Conservation (phyloP, 2,113 vertebrate species). For the Ailuropoda melanoleuca region DNA sequence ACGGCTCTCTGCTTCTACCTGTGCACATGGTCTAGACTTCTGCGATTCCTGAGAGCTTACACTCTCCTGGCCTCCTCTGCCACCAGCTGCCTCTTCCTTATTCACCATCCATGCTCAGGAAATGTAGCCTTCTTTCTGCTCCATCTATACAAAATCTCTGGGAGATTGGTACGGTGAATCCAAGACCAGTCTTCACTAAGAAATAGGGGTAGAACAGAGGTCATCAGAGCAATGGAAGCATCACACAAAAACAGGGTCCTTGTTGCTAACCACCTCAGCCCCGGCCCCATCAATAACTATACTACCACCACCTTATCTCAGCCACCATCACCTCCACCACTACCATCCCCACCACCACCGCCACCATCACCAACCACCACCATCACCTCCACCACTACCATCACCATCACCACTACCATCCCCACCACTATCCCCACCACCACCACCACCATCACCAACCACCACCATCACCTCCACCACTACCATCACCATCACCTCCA, state of each 20-base stretch:
- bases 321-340: rapidly evolving
- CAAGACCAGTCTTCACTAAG: neutral
- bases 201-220: neutral
- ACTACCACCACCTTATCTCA: neutral
- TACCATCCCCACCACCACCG: rapidly evolving
- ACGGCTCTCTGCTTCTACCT: too few relatives aligned
- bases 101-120: neutral
- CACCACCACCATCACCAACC: rapidly evolving
- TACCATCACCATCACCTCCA: rapidly evolving
- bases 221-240: neutral
- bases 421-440: rapidly evolving
- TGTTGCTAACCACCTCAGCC: rapidly evolving
- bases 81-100: neutral
- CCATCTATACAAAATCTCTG: neutral
- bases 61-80: neutral
- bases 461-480: rapidly evolving
- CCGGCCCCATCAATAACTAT: too few relatives aligned
- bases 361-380: rapidly evolving
- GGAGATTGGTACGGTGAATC: neutral
- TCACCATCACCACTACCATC: rapidly evolving
- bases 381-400: rapidly evolving
- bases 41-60: rapidly evolving
- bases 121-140: neutral
- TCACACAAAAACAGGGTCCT: neutral
- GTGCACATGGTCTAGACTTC: neutral